Base-by-base conservation (phyloP, 2,888 invertebrate species). In the Dendrolimus houi region DNA sequence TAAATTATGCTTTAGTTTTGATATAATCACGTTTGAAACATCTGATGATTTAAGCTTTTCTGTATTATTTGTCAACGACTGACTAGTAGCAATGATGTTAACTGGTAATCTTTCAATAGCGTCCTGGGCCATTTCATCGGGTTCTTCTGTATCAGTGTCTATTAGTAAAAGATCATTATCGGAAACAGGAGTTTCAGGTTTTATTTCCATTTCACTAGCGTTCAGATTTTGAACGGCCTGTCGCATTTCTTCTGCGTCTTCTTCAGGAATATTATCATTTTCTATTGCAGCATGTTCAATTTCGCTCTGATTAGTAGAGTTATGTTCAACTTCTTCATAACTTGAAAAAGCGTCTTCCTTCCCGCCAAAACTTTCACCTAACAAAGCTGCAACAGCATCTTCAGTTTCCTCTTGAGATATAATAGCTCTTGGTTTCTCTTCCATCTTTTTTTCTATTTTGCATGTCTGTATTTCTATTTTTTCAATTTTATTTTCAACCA, bases 361-460 rank as follows among this genome's bases (percentile, higher is more conserved):
- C 13, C 93, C 94, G 1, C 96, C 95, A 73, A 97, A 96, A 66
- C 96, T 96, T 81, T 97, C 97, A 41, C 96, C 96, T 57, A 97
- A 83, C 41, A 97, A 85, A 1, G 97, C 97, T 9, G 97, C 97
- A 0, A 97, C 97, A 0, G 97, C 97, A 79, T 97, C 97, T 81
- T 96, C 97, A 0, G 97, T 97, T 85, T 97, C 97, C 86, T 97
- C 97, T 82, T 97, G 97, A 0, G 97, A 97, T 70, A 97, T 97
- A 0, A 95, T 92, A 9, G 95, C 95, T 55, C 96, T 92, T 0
- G 95, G 95, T 73, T 96, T 96, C 71, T 96, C 96, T 62, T 95
- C 95, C 0, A 82, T 64, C 72, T 93, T 93, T 56, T 93, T 93
- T 9, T 92, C 92, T 3, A 86, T 65, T 67, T 92, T 92, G 10